Percentiles rank a stretch among this genome's conserved stretches.
These are phyloP conservation scores for Drosophila subobscura DNA, from an alignment of 1,140 invertebrate species.

Conservation along the genomic window DNA sequence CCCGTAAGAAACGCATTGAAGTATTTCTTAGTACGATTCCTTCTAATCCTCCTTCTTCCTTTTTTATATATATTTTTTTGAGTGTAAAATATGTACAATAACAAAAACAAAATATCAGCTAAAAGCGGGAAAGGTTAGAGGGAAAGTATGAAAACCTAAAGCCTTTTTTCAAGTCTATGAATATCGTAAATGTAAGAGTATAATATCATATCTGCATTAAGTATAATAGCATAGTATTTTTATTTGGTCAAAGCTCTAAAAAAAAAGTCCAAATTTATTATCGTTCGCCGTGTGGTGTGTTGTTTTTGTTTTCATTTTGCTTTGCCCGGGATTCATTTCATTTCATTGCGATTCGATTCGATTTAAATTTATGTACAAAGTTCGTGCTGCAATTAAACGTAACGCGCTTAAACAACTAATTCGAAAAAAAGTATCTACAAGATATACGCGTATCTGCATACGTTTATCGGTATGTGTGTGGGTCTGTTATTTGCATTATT, in stretches of 20 bases:
- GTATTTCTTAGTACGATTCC: slow-evolving; percentile 12
- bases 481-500: slow-evolving; percentile 42
- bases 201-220: slow-evolving; percentile 26
- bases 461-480: slow-evolving; percentile 37
- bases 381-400: slow-evolving; percentile 77
- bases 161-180: slow-evolving; percentile 51
- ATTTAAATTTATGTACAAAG: slow-evolving; percentile 79
- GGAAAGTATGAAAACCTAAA: slow-evolving; percentile 42
- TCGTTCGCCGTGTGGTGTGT: slow-evolving; percentile 20
- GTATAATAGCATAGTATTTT: slow-evolving; percentile 11
- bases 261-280: slow-evolving; percentile 37
- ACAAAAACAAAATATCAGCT: slow-evolving; percentile 35
- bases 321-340: slow-evolving; percentile 2
- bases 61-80: slow-evolving; percentile 22
- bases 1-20: slow-evolving; percentile 36
- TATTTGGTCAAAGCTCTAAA: slow-evolving; percentile 74
- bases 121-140: slow-evolving; percentile 7
- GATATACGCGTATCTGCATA: slow-evolving; percentile 42
- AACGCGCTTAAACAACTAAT: slow-evolving; percentile 61
- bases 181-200: slow-evolving; percentile 48
- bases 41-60: slow-evolving; percentile 12
- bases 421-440: slow-evolving; percentile 58
- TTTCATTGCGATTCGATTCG: slow-evolving; percentile 36
- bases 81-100: slow-evolving; percentile 63
- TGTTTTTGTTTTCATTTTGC: slow-evolving; percentile 16